These are phyloP conservation scores for rat (Rattus norvegicus) DNA, from an alignment of 2,113 vertebrate species.

Conservation along the genomic window GRCr8 NC_086033.1:56321001-56321500, in stretches of 20 bases:
- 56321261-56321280: neutral
- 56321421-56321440: neutral
- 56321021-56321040: neutral
- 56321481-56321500: neutral
- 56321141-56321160: neutral
- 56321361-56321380: neutral
- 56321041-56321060: neutral
- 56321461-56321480: neutral
- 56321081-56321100: too few species aligned
- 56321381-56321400: neutral
- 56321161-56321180: neutral
- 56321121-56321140: neutral
- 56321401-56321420: neutral
- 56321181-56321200: neutral
- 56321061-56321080: neutral
- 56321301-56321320: neutral
- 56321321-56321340: neutral
- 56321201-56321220: neutral
- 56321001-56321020: neutral
- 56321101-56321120: neutral
- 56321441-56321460: neutral
- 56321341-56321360: neutral
- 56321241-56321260: neutral
- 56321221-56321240: neutral
- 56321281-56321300: neutral